Evolutionary conservation across 35 echinoderm and acorn worm genomes (phyloP).

Genomic region (Apostichopus parvimensis): DNA sequence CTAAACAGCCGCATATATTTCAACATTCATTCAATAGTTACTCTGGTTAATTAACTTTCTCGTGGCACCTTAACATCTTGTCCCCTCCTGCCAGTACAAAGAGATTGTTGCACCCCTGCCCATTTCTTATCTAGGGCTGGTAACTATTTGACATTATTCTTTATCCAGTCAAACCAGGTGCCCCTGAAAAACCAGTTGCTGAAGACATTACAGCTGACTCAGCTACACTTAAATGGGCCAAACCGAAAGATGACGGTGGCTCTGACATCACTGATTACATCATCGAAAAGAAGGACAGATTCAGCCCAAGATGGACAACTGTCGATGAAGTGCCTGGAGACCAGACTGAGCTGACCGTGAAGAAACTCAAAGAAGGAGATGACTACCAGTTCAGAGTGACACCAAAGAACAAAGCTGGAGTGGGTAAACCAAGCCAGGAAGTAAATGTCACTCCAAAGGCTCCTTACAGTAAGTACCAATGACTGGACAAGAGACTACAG

Average conservation of each 20-base stretch:
- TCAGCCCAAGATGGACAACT: conserved; percentile 72
- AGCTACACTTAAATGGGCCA: conserved; percentile 71
- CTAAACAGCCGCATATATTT: too few relatives aligned
- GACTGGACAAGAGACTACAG: too few relatives aligned
- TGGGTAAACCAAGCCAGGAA: conserved; percentile 70
- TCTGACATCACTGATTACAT: conserved; percentile 81
- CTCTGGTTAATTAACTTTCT: too few relatives aligned
- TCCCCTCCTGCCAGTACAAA: too few relatives aligned
- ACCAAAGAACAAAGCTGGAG: conserved; percentile 87
- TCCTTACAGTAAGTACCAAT: conserved; percentile 84
- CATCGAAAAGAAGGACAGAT: conserved; percentile 83
- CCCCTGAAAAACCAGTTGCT: conserved; percentile 69
- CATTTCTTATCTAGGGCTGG: too few relatives aligned
- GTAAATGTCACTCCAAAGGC: conserved; percentile 58
- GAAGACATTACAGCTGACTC: conserved; percentile 66
- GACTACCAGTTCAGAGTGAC: conserved; percentile 90
- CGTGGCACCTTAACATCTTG: too few relatives aligned
- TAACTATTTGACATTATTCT: background rate
- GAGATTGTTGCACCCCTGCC: too few relatives aligned
- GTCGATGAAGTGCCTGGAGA: conserved; percentile 67
- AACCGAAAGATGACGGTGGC: conserved; percentile 77
- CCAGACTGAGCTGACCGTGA: conserved; percentile 70
- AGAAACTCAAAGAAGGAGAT: conserved; percentile 78
- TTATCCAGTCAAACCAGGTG: conserved; percentile 60
- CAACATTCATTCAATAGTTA: too few relatives aligned